A percentile compares a stretch with the other conserved stretches of the same genome.
These are phyloP conservation scores for Hesperophylax magnus DNA, from an alignment of 1,140 invertebrate species.

Conservation along the genomic window DNA sequence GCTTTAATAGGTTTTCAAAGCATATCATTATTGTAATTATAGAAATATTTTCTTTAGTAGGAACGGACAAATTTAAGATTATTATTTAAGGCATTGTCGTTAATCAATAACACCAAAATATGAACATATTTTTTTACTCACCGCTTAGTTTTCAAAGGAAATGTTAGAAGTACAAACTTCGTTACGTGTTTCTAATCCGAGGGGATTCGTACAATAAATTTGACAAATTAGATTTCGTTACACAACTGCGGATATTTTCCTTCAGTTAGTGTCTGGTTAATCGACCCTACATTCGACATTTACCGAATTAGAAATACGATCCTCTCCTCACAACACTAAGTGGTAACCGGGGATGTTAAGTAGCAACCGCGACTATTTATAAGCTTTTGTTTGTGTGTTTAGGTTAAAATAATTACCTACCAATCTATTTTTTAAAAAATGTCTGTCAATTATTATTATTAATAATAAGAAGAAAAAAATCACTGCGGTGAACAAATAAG, in stretches of 20 bases:
- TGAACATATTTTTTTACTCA: neutral
- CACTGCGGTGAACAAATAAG: too few relatives aligned
- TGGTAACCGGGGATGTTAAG: neutral
- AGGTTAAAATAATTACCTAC: too few relatives aligned
- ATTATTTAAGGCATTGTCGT: too few relatives aligned
- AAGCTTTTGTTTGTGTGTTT: neutral
- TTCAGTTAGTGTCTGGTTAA: neutral
- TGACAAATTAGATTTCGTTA: conserved; percentile 1
- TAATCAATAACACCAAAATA: neutral
- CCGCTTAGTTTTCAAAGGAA: neutral
- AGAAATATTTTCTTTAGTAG: too few relatives aligned
- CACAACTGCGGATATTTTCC: neutral
- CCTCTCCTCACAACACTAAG: neutral
- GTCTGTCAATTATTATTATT: too few relatives aligned
- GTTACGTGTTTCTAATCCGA: conserved; percentile 3
- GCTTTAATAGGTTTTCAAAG: too few relatives aligned
- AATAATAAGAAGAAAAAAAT: too few relatives aligned
- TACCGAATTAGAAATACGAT: conserved; percentile 31
- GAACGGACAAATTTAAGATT: too few relatives aligned
- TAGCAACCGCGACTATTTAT: neutral
- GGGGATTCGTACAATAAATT: neutral
- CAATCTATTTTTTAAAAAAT: too few relatives aligned
- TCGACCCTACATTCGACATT: neutral
- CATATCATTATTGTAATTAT: too few relatives aligned
- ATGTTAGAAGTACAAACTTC: neutral